phyloP scores from a whole-genome alignment of 2,888 invertebrate species.

The Limenitis camilla region DNA sequence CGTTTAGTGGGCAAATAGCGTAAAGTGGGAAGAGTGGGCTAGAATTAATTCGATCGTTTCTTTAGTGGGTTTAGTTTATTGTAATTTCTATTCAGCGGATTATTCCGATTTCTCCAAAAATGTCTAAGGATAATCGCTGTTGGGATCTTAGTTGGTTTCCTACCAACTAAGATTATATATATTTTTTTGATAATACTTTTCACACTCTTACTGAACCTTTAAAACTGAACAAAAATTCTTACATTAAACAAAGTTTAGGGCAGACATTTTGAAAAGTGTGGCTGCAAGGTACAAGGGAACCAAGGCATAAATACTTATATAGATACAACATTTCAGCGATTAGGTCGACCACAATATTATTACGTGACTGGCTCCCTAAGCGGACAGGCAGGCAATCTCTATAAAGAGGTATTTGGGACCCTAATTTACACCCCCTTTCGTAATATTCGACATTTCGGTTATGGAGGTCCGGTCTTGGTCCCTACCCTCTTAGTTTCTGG shows the following conservation, averaged over 20 bases:
- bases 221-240: constrained; percentile 1
- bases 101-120: too few relatives aligned
- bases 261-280: constrained; percentile 29
- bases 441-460: constrained; percentile 56
- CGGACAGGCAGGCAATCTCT: constrained; percentile 56
- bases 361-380: constrained; percentile 61
- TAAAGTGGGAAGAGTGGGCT: too few relatives aligned
- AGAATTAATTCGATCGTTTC: too few relatives aligned
- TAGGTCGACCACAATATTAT: constrained; percentile 60
- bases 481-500: constrained; percentile 34
- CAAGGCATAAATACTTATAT: constrained; percentile 42
- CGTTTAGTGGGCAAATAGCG: too few relatives aligned
- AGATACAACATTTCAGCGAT: constrained; percentile 36
- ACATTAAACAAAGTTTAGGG: constrained; percentile 14
- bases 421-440: constrained; percentile 68
- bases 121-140: too few relatives aligned
- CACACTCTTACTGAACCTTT: neutral
- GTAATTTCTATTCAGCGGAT: too few relatives aligned
- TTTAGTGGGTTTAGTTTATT: too few relatives aligned
- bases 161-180: too few relatives aligned
- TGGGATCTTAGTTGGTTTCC: too few relatives aligned
- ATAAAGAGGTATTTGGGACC: constrained; percentile 53
- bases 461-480: constrained; percentile 49
- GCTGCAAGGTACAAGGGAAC: constrained; percentile 30
- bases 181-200: neutral